Base-by-base conservation (phyloP, 2,113 vertebrate genomes). In the Saccopteryx bilineata region DNA sequence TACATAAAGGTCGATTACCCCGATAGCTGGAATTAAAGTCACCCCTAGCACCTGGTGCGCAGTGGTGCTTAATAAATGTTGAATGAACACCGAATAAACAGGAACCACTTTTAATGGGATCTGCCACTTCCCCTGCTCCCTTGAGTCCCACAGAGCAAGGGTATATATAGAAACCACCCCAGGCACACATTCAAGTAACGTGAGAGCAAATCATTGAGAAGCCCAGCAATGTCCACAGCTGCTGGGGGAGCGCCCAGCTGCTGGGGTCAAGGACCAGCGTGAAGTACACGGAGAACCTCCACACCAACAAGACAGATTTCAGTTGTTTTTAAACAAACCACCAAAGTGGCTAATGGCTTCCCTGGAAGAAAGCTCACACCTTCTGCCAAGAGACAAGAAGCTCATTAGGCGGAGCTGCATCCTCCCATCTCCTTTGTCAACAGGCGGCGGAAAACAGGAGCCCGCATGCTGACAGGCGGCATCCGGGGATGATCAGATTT, bases 401-500 rank as follows among this genome's bases (percentile, higher is more conserved):
- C 79, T 94, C 91, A 89, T 91, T 65, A 94, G 68, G n/a, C 19
- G 13, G 74, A 48, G 28, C 63, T 9, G 33, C 69, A 23, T n/a
- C 82, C 78, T 96, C 65, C 33, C 4, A 18, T 18, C 76, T 33
- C 82, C 86, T 23, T 0, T 52, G 88, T 91, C 81, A 39, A 6
- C 21, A 24, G 46, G 21, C 91, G 74, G 90, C 90, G 39, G 88
- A 54, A 80, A 91, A 76, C 81, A 79, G 93, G 90, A 94, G 88
- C 61, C 86, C 54, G 10, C 46, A 52, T n/a, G 93, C 94, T 80
- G 93, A 96, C 96, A 96, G 97, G 97, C 82, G 50, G 96, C 91
- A 76, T 94, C 95, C 95, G n/a, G 91, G 87, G 80, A 63, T 0
- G 89, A 78, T 97, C 94, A 96, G 97, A 97, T 97, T 96, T 97